Evolutionary conservation across 2,797 vertebrate species (phyloP).

Genomic region (Chelidonichthys spinosus): DNA sequence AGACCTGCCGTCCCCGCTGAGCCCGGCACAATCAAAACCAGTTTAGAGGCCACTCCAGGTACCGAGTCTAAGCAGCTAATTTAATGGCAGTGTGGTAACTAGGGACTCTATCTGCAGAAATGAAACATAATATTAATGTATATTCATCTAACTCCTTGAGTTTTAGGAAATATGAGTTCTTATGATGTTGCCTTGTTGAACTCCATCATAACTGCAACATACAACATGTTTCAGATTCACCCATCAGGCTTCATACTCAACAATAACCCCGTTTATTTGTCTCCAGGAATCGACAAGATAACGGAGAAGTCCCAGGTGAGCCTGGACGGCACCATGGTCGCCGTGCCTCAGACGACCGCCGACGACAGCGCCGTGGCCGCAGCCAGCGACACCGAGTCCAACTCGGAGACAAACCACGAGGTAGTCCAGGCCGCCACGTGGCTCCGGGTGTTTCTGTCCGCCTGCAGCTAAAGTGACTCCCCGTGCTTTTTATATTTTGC

Average conservation of each 20-base stretch:
- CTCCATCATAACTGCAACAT: too few species aligned
- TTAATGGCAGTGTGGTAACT: too few species aligned
- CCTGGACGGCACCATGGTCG: slow-evolving; percentile 90
- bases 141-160: too few species aligned
- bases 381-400: slow-evolving; percentile 82
- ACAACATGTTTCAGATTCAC: too few species aligned
- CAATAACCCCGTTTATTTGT: too few species aligned
- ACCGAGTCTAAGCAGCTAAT: not conserved
- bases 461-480: not conserved
- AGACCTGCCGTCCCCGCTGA: slow-evolving; percentile 88
- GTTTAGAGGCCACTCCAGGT: slow-evolving; percentile 94
- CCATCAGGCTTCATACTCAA: too few species aligned
- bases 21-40: slow-evolving; percentile 91
- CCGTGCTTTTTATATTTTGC: not conserved
- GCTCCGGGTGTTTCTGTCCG: too few species aligned
- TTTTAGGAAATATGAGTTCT: too few species aligned
- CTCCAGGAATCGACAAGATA: slow-evolving; percentile 92
- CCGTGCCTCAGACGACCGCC: slow-evolving; percentile 72
- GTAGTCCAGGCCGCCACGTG: slow-evolving; percentile 30
- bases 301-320: slow-evolving; percentile 94
- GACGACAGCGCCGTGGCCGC: slow-evolving; percentile 57
- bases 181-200: too few species aligned
- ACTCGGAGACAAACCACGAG: slow-evolving; percentile 78
- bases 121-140: too few species aligned
- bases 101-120: too few species aligned